A percentile compares a stretch with the other conserved stretches of the same genome.
phyloP scores from a whole-genome alignment of 30 jellyfish, hydroid and myxozoan genomes.

The Catostylus mosaicus region DNA sequence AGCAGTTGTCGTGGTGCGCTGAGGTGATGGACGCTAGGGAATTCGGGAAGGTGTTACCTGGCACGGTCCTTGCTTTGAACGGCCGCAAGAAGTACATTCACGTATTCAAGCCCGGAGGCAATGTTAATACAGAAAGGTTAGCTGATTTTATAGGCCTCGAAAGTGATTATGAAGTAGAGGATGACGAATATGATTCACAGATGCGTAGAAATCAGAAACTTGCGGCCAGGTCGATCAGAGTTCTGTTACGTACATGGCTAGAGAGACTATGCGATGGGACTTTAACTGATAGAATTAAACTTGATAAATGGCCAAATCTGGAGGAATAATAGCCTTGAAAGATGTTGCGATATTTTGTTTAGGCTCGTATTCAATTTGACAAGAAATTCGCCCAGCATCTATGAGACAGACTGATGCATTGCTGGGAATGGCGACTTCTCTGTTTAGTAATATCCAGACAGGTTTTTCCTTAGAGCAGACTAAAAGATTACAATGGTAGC shows the following conservation, averaged over 20 bases:
- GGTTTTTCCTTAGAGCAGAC: too few relatives aligned
- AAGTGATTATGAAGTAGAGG: constrained; percentile 78
- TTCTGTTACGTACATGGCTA: constrained; percentile 78
- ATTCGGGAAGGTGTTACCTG: constrained; percentile 91
- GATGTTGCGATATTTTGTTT: not conserved
- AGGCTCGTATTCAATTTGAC: not conserved
- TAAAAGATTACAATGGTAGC: too few relatives aligned
- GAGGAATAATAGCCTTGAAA: constrained; percentile 26
- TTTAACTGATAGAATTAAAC: constrained; percentile 45
- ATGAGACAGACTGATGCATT: too few relatives aligned
- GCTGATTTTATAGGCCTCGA: constrained; percentile 91
- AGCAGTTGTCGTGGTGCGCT: constrained; percentile 93
- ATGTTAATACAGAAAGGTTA: constrained; percentile 7
- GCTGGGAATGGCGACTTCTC: too few relatives aligned
- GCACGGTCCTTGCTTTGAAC: constrained; percentile 87
- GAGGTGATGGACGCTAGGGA: constrained; percentile 89
- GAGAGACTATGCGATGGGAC: constrained; percentile 93
- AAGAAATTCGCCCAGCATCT: too few relatives aligned
- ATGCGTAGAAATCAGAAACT: constrained; percentile 39
- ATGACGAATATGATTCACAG: constrained; percentile 28
- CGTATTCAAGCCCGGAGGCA: constrained; percentile 65
- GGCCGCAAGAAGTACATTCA: constrained; percentile 80
- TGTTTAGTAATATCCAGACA: too few relatives aligned
- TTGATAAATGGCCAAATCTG: constrained; percentile 91
- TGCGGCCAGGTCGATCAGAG: constrained; percentile 51